phyloP scores from a whole-genome alignment of 2,113 vertebrate genomes.

The Stictonetta naevosa region DNA sequence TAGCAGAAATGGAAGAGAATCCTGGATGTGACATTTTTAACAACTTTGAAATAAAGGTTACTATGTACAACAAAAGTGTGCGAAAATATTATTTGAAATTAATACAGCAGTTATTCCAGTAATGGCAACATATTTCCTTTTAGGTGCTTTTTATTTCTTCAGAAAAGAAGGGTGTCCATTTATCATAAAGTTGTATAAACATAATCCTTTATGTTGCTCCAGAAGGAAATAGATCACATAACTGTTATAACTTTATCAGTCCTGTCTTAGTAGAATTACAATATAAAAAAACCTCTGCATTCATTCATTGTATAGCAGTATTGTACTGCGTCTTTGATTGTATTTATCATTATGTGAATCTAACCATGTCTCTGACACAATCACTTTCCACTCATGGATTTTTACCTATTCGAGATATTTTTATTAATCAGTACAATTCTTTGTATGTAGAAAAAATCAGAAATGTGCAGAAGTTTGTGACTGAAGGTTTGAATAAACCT shows the following conservation, averaged over 20 bases:
- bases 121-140: neutral
- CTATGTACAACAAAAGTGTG: neutral
- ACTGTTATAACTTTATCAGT: neutral
- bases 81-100: neutral
- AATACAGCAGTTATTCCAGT: neutral
- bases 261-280: neutral
- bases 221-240: neutral
- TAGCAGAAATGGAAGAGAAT: neutral
- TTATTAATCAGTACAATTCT: neutral
- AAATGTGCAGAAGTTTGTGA: neutral
- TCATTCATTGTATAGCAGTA: neutral
- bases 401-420: neutral
- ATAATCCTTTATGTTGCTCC: neutral
- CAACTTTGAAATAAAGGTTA: neutral
- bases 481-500: neutral
- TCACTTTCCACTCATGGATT: neutral
- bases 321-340: neutral
- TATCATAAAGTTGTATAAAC: neutral
- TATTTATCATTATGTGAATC: neutral
- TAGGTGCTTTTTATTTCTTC: neutral
- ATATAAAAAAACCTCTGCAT: neutral
- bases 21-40: neutral
- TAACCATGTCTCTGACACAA: neutral
- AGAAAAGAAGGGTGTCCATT: neutral
- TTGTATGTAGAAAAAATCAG: neutral